phyloP scores from a whole-genome alignment of 2,888 invertebrate species.

The Drosophila fulvimacula region DNA sequence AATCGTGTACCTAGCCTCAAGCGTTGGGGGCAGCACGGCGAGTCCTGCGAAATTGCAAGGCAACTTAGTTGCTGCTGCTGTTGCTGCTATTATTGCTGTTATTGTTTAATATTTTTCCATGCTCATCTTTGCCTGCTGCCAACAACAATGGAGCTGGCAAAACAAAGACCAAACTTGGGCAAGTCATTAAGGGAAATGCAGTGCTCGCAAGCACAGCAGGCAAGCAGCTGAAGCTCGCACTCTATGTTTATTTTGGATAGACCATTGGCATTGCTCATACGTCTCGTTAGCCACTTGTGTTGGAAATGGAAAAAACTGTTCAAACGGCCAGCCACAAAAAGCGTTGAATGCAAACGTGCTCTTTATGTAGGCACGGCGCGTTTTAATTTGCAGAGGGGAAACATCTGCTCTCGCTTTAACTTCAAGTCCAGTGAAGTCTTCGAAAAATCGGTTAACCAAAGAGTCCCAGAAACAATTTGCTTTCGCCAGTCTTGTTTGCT shows the following conservation, averaged over 20 bases:
- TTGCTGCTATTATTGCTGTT: slow-evolving; percentile 41
- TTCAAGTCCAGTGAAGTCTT: slow-evolving; percentile 5
- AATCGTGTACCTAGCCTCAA: slow-evolving; percentile 20
- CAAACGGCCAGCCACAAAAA: slow-evolving; percentile 34
- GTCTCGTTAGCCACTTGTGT: slow-evolving; percentile 45
- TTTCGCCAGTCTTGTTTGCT: slow-evolving; percentile 38
- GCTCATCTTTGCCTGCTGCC: slow-evolving; percentile 60
- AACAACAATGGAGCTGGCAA: slow-evolving; percentile 41
- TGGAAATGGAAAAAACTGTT: slow-evolving; percentile 17
- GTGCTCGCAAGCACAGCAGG: slow-evolving; percentile 9
- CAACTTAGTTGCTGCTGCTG: slow-evolving; percentile 30
- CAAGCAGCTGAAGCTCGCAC: slow-evolving; percentile 29
- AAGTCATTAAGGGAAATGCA: slow-evolving; percentile 61
- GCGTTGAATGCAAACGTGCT: slow-evolving; percentile 56
- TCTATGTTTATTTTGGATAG: slow-evolving; percentile 48
- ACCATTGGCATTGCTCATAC: slow-evolving; percentile 59
- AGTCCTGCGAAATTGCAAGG: slow-evolving; percentile 36
- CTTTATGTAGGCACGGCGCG: slow-evolving; percentile 45
- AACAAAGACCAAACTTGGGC: slow-evolving; percentile 44
- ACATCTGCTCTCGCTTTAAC: slow-evolving; percentile 4
- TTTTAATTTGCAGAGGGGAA: slow-evolving; percentile 56
- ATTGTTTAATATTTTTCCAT: slow-evolving; percentile 68
- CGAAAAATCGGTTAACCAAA: neutral
- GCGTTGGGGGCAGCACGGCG: neutral
- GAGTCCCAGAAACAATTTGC: slow-evolving; percentile 25